Evolutionary conservation across 2,888 invertebrate species (phyloP).

Genomic region (Alcis repandata): DNA sequence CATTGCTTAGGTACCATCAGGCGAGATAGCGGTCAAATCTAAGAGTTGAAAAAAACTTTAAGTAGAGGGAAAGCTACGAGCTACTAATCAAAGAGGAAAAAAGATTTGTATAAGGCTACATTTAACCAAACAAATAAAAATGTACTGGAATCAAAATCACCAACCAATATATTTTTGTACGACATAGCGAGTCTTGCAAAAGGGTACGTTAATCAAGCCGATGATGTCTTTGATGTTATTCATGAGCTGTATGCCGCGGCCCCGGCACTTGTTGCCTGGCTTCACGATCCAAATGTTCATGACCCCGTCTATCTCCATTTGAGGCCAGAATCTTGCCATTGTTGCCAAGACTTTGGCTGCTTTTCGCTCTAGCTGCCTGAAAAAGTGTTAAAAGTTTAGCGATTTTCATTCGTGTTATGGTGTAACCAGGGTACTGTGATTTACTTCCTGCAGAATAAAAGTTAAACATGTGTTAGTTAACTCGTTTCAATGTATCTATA

Average conservation of each 20-base stretch:
- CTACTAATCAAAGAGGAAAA: no score
- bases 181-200: constrained; percentile 92
- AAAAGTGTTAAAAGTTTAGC: constrained; percentile 21
- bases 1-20: no score
- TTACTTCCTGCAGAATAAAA: no score
- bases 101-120: no score
- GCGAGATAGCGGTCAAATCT: no score
- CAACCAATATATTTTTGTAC: constrained; percentile 98
- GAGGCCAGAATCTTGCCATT: constrained; percentile 92
- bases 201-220: constrained; percentile 89
- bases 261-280: constrained; percentile 97
- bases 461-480: no score
- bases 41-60: no score
- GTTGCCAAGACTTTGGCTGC: constrained; percentile 88
- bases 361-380: constrained; percentile 81
- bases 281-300: constrained; percentile 98
- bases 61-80: no score
- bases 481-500: no score
- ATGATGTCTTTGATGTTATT: constrained; percentile 95
- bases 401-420: no score
- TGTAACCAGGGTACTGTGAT: neutral
- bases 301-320: constrained; percentile 93
- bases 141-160: neutral
- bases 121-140: no score
- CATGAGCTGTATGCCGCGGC: constrained; percentile 95